Conservation (phyloP, 2,888 invertebrate species). For the Tetranychus piercei region DNA sequence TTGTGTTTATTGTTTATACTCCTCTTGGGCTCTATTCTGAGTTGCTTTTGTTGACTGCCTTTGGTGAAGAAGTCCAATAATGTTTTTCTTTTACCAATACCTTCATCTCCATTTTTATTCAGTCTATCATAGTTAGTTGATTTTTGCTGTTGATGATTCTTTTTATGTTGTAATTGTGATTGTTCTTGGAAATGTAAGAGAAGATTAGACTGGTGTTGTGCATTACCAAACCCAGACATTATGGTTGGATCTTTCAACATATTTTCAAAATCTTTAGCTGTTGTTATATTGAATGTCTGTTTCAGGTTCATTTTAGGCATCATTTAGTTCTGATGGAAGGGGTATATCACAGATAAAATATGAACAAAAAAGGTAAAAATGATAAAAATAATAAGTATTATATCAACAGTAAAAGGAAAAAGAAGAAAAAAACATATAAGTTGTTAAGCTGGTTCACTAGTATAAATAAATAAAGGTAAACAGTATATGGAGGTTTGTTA, state of each 20-base stretch:
- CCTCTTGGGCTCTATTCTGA: background rate
- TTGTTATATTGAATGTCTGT: background rate
- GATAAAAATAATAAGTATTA: background rate
- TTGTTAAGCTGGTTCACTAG: too few relatives aligned
- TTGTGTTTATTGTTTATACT: too few relatives aligned
- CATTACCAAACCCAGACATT: background rate
- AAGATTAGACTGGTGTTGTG: background rate
- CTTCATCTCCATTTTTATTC: background rate
- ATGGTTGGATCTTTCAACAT: background rate
- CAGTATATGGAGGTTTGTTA: too few relatives aligned
- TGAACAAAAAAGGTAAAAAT: background rate
- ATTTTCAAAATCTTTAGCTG: background rate
- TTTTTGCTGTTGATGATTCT: background rate
- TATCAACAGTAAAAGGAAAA: too few relatives aligned
- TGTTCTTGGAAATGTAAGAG: background rate
- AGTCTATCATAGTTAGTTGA: background rate
- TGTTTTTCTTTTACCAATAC: background rate
- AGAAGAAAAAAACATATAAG: too few relatives aligned
- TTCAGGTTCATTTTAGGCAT: background rate
- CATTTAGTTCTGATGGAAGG: background rate
- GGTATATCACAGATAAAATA: background rate
- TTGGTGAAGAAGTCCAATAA: background rate
- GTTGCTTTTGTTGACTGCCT: background rate
- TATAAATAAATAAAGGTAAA: too few relatives aligned
- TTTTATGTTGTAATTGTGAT: background rate